Base-by-base conservation (phyloP, 1,140 invertebrate genomes). In the Eurosta solidaginis region DNA sequence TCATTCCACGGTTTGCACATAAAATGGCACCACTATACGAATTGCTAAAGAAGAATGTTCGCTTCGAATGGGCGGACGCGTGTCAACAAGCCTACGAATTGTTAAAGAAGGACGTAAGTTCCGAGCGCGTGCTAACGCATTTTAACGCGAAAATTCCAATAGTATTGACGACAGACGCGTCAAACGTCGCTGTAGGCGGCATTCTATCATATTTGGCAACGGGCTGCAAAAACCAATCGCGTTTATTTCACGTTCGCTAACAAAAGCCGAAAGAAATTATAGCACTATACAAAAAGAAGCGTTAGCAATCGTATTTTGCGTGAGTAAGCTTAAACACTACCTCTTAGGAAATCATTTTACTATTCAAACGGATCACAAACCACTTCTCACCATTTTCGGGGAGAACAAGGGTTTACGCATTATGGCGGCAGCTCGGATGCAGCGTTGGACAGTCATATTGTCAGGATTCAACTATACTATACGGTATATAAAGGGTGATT, bases 341-440 rank as follows among this genome's bases (percentile, higher is more conserved):
- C 20, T 76, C 17, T 33, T 76, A 25, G 74, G 49, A 9, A 80
- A 79, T 77, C 75, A 80, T n/a, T 81, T 81, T 75, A 80, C 59
- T 10, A 10, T 83, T 5, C 25, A 74, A 52, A 91, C 87, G 6
- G 89, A 91, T 77, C 89, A 90, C 78, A 86, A 88, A 54, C 89
- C 89, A 1, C 80, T 90, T 33, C 47, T 84, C n/a, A 59, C 75
- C 25, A 83, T 89, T 59, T 87, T 88, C 52, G 74, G 78, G 10
- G 73, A 76, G 47, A 36, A 83, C 81, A 83, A 82, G 75, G 77
- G 80, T 22, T 78, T 81, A 79, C 79, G 81, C 17, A 36, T 50
- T n/a, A 78, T 81, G 59, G 80, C 82, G 17, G 78, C 79, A n/a
- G 78, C 76, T 75, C 74, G 81, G 25, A 73, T 85, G 22, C 88